Evolutionary conservation across 2,797 vertebrate species (phyloP), one percentile per base, ranked within the genome.

Genomic region (Trachurus trachurus): DNA sequence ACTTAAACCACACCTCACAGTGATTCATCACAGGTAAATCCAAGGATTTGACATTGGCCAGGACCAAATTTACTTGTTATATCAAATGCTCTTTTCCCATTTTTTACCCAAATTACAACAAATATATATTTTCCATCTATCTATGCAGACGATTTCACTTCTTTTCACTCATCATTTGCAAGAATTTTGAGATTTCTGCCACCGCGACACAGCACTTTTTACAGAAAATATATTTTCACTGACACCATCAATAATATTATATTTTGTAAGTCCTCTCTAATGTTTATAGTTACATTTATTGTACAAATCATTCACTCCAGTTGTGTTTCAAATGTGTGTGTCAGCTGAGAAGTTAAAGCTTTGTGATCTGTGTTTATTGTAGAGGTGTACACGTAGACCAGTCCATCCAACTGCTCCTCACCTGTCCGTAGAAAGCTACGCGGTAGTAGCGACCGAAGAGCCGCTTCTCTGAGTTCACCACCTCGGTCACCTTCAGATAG

Each of bases 361-460:
- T 21, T 57, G 37, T 45, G 15, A 2, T 65, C 13, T 52, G 10
- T 59, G 15, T 58, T 16, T 22, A 22, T 64, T 17, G 4, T 42
- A 21, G 17, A 29, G 3, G 40, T 42, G 40, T 56, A 22, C 66
- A 42, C 74, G 26, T 13, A n/a, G 12, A 19, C 6, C 7, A 29
- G n/a, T 45, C 42, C 4, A 1, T 59, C 16, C 42, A 40, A 42
- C 12, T 42, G 29, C 39, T 4, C 8, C 96, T 95, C 81, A 99
- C 98, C 97, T 98, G 98, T 74, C 98, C 98, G 2, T 99, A 99
- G 89, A 99, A 99, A 0, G 98, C 98, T 50, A 99, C 98, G 0
- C 98, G 96, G 80, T 99, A 99, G 64, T 99, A 99, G 9, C 98
- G 96, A 2, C 98, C 98, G 1, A 99, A 99, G 31, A 99, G 96